phyloP scores from a whole-genome alignment of 2,113 vertebrate species.

The Argyrosomus japonicus region DNA sequence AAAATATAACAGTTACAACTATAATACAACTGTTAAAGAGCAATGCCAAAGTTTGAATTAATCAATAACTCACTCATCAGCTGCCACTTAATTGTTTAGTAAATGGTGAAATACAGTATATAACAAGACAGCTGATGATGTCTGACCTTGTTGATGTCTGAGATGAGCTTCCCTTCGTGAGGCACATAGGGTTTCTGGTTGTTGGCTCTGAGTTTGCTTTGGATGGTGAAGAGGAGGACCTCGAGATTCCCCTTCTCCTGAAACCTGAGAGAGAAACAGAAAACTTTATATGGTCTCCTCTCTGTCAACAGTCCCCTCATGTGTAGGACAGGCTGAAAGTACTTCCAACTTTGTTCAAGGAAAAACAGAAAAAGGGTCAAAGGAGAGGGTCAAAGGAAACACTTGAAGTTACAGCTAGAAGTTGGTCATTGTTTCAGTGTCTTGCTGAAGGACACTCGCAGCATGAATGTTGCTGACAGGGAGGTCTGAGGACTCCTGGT shows the following conservation, averaged over 20 bases:
- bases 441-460: constrained; percentile 1
- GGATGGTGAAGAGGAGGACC: constrained; percentile 97
- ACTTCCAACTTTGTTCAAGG: background rate
- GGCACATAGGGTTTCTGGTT: constrained; percentile 94
- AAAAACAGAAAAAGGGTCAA: background rate
- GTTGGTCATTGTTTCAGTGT: background rate
- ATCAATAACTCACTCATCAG: background rate
- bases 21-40: background rate
- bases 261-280: constrained; percentile 83
- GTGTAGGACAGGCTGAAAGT: background rate
- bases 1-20: background rate
- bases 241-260: constrained; percentile 98
- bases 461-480: background rate
- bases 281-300: background rate
- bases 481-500: background rate
- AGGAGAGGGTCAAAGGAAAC: too few relatives aligned
- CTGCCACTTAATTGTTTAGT: background rate
- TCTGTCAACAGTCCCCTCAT: background rate
- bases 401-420: background rate
- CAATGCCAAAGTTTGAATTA: background rate
- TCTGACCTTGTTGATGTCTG: constrained; percentile 94
- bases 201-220: constrained; percentile 95
- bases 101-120: background rate
- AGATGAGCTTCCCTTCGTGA: constrained; percentile 92
- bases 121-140: background rate